Percentiles rank a stretch among this genome's conserved stretches.
phyloP scores from a whole-genome alignment of 2,113 vertebrate genomes.

The Ahaetulla prasina region DNA sequence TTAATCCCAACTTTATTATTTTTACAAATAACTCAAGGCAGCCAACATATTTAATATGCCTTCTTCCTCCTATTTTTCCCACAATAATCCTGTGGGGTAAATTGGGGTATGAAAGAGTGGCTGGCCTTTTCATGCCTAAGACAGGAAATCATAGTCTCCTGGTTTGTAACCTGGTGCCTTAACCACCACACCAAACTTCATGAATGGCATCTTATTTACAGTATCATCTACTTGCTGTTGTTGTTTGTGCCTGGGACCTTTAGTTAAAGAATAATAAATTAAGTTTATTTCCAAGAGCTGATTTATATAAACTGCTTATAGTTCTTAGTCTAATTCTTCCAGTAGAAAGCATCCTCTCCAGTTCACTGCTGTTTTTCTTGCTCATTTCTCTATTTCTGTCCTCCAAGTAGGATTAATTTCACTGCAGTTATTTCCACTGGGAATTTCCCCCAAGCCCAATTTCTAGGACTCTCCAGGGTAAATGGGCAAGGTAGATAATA shows the following conservation, averaged over 20 bases:
- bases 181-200: neutral
- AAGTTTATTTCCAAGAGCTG: no score
- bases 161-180: no score
- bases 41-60: no score
- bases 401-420: neutral
- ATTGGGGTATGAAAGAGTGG: no score
- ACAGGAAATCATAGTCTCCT: no score
- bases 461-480: neutral
- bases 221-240: no score
- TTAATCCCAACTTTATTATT: neutral
- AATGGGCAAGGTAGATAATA: neutral
- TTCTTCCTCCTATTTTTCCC: no score
- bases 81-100: no score
- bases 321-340: neutral
- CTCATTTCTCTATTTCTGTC: neutral
- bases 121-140: no score
- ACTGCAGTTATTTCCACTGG: neutral
- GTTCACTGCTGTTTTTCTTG: neutral
- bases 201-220: neutral
- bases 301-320: no score
- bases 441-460: neutral
- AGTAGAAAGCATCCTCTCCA: neutral
- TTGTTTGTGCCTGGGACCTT: no score
- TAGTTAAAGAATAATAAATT: no score
- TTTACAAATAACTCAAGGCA: neutral